A percentile compares a stretch with the other conserved stretches of the same genome.
phyloP scores from a whole-genome alignment of 2,888 invertebrate species.

The Micoletzkya japonica region DNA sequence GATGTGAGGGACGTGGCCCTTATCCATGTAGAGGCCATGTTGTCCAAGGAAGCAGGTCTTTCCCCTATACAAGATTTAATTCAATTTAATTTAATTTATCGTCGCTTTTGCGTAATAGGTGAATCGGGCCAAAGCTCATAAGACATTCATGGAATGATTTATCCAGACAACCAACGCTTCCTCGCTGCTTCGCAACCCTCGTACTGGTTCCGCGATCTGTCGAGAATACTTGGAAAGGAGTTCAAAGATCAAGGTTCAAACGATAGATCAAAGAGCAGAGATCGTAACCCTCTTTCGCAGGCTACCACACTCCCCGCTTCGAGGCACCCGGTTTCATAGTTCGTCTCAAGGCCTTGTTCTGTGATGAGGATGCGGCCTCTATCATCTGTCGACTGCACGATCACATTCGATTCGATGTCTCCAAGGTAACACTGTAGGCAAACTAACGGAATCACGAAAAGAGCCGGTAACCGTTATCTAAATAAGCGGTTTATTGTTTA shows the following conservation, averaged over 20 bases:
- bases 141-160: not conserved
- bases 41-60: slow-evolving; percentile 65
- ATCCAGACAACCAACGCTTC: slow-evolving; percentile 9
- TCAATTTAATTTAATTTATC: no score
- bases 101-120: no score
- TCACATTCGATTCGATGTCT: slow-evolving; percentile 63
- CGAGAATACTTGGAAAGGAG: slow-evolving; percentile 66
- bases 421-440: no score
- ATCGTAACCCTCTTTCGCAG: not conserved
- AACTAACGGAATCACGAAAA: no score
- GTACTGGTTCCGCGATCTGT: slow-evolving; percentile 68
- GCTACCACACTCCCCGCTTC: slow-evolving; percentile 19
- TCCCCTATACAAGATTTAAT: slow-evolving; percentile 55
- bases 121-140: not conserved
- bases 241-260: slow-evolving; percentile 66
- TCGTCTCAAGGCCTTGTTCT: slow-evolving; percentile 2
- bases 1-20: slow-evolving; percentile 70
- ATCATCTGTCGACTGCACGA: slow-evolving; percentile 62
- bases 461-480: not conserved
- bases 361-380: slow-evolving; percentile 61
- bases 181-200: slow-evolving; percentile 47
- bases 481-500: not conserved
- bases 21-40: slow-evolving; percentile 68
- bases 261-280: slow-evolving; percentile 9
- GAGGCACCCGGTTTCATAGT: slow-evolving; percentile 22